phyloP scores from a whole-genome alignment of 2,888 invertebrate species.

The Anorthoa munda region DNA sequence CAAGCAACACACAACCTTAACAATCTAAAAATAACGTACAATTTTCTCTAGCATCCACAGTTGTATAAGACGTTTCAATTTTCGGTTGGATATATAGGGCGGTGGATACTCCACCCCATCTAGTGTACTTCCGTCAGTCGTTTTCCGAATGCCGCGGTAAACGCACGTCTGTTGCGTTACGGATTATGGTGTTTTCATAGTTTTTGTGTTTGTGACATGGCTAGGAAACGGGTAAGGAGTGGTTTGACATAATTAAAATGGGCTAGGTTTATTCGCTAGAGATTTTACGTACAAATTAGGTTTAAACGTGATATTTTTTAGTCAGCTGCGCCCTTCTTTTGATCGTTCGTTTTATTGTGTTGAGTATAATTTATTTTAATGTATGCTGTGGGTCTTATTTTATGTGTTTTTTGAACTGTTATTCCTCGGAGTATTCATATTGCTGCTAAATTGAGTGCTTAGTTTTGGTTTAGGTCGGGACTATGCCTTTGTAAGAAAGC shows the following conservation, averaged over 20 bases:
- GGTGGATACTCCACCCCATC: constrained; percentile 76
- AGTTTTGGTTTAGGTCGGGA: constrained; percentile 17
- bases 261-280: constrained; percentile 59
- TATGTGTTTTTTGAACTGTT: constrained; percentile 9
- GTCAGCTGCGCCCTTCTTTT: constrained; percentile 40
- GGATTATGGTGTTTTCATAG: constrained; percentile 70
- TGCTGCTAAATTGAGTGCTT: not conserved
- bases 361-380: constrained; percentile 28
- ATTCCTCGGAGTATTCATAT: constrained; percentile 27
- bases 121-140: constrained; percentile 77
- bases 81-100: constrained; percentile 78
- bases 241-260: constrained; percentile 58
- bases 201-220: constrained; percentile 79
- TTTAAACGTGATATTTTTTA: constrained; percentile 5
- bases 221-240: constrained; percentile 87
- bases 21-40: constrained; percentile 55
- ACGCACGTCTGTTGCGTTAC: constrained; percentile 68
- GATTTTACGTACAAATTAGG: constrained; percentile 31
- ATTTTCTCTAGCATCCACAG: constrained; percentile 57
- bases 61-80: constrained; percentile 73
- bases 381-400: constrained; percentile 13
- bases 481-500: not conserved
- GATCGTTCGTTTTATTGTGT: constrained; percentile 24
- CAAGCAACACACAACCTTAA: constrained; percentile 61
- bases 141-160: constrained; percentile 71